Percentiles rank a stretch among this genome's conserved stretches.
phyloP scores from a whole-genome alignment of 2,888 invertebrate species.

The Thymelicus acteon region DNA sequence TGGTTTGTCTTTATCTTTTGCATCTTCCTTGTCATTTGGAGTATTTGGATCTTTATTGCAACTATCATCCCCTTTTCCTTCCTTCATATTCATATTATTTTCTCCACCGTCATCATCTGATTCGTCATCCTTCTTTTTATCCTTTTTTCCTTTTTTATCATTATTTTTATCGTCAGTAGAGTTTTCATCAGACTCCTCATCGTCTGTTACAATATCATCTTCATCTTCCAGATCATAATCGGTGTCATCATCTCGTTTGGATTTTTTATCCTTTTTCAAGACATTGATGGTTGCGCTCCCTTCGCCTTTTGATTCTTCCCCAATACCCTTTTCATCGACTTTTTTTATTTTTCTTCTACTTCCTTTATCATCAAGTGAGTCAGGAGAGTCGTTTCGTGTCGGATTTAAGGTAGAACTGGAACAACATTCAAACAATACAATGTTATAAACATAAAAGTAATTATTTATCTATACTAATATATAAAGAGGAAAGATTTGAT shows the following conservation, averaged over 20 bases:
- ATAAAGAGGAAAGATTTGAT: too few relatives aligned
- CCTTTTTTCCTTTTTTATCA: not conserved
- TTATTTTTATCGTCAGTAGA: not conserved
- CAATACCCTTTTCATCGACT: not conserved
- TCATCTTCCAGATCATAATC: not conserved
- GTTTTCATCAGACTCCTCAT: not conserved
- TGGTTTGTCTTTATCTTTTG: too few relatives aligned
- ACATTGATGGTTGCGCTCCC: not conserved
- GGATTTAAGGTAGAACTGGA: not conserved
- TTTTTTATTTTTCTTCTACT: not conserved
- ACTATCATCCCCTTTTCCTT: too few relatives aligned
- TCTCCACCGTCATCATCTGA: not conserved
- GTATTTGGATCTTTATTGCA: too few relatives aligned
- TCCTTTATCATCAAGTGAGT: not conserved
- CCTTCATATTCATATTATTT: too few relatives aligned
- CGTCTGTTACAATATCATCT: not conserved
- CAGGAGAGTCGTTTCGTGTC: not conserved
- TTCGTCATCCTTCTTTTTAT: not conserved
- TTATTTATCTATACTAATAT: not conserved
- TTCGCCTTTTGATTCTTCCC: not conserved
- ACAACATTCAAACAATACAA: slow-evolving; percentile 7
- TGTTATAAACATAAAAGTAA: not conserved
- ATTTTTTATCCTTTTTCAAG: not conserved
- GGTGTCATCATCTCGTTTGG: not conserved
- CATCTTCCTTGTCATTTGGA: too few relatives aligned